Evolutionary conservation across 2,113 vertebrate species (phyloP), one percentile per base, ranked within the genome.

Genomic region (Ceuthmochares aereus): DNA sequence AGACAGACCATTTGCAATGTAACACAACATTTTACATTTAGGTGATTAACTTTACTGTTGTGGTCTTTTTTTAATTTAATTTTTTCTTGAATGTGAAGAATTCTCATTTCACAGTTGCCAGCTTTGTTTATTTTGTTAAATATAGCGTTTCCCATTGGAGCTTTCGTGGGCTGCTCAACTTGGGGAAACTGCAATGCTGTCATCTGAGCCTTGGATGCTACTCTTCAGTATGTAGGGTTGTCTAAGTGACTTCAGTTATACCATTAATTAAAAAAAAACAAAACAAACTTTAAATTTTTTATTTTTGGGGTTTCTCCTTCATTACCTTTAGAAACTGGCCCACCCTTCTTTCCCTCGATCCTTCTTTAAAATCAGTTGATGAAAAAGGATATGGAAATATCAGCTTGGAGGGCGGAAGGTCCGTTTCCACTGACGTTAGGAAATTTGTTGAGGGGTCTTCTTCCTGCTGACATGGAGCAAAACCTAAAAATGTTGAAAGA

Each of bases 61-160:
- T 49, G 47, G 20, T 27, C n/a, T 40, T 36, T 76, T 70, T 67
- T 56, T 13, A 67, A 58, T 49, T 56, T 66, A 26, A 42, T 91
- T 89, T 63, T 34, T 76, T 73, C 66, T 62, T 58, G 32, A 60
- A 29, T 25, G 15, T 54, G 76, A 82, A 74, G 19, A n/a, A 23
- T 86, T 77, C 45, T 92, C 10, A 9, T 86, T 88, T 83, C 42
- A 45, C 17, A 45, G 58, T 85, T 92, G 62, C 62, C 72, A 58
- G 36, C 56, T 90, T 52, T 87, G 40, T 92, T 90, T 95, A 60
- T 79, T 83, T 93, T 85, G 79, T 82, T 89, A 47, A 83, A 94
- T 26, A 7, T 58, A 37, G 47, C 29, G 29, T 95, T 90, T 85
- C 34, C 37, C 58, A 47, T 64, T 74, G 47, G 86, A 90, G 72